Conservation (phyloP, 1,140 invertebrate species). For the Drosophila pachea region DNA sequence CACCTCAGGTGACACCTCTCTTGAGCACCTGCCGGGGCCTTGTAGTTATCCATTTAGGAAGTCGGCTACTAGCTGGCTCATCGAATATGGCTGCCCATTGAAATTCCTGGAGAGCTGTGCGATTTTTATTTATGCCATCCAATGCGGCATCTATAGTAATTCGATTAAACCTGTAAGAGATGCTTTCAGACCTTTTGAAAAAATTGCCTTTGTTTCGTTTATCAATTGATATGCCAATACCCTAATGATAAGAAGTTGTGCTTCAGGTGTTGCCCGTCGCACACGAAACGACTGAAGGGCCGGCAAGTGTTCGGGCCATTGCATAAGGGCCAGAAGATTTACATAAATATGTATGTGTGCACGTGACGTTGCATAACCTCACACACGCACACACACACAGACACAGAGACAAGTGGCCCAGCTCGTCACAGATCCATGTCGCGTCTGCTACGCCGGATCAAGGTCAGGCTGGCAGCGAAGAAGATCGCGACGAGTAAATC, state of each 20-base stretch:
- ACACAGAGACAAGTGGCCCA: conserved; percentile 26
- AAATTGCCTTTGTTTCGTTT: too few species aligned
- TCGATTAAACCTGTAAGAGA: too few species aligned
- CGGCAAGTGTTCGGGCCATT: conserved; percentile 43
- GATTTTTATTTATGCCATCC: not conserved
- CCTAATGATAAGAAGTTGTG: not conserved
- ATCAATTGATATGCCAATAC: too few species aligned
- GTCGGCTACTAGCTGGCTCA: conserved; percentile 17
- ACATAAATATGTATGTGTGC: conserved; percentile 34
- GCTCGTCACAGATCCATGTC: conserved; percentile 21
- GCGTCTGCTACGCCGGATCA: conserved; percentile 44
- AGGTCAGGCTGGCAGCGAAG: conserved; percentile 42
- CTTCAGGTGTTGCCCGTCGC: conserved; percentile 1
- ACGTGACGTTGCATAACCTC: conserved; percentile 48
- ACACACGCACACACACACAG: conserved; percentile 2
- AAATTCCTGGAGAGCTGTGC: not conserved
- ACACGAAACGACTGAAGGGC: conserved; percentile 8
- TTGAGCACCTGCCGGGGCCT: conserved; percentile 6
- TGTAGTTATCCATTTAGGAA: conserved; percentile 45
- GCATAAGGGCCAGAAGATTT: conserved; percentile 48
- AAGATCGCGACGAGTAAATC: conserved; percentile 23
- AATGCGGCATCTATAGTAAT: too few species aligned
- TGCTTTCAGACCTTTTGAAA: too few species aligned
- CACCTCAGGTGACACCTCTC: conserved; percentile 46
- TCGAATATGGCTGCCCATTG: conserved; percentile 1